Evolutionary conservation across 30 jellyfish, hydroid and myxozoan genomes (phyloP), one percentile per base, ranked within the genome.

Genomic region (Morbakka virulenta): DNA sequence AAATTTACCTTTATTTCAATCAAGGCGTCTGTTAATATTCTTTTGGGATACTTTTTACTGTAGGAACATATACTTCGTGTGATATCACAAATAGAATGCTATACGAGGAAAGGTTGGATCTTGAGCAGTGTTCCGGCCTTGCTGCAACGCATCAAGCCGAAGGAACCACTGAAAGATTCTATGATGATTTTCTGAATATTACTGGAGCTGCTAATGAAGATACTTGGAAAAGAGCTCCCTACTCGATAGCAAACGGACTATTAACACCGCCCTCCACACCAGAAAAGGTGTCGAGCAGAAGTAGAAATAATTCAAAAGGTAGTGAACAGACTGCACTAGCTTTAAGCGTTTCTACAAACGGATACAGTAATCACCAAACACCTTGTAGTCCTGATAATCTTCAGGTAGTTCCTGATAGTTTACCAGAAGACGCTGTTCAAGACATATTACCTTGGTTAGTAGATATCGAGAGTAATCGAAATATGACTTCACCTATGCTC

Each of bases 191-290:
- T 33, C 84, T 82, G 50, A 62, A 77, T 35, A 81, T 84, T 3
- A 31, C 71, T 69, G 65, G 76, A 47, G 72, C 72, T 80, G 30
- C 94, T 2, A 65, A 49, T 62, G 94, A 82, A 27, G 94, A 82
- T 34, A 63, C 11, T 31, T 82, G 94, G 94, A 82, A 82, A 64
- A 70, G 72, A 57, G 24, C 52, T 31, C 85, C 86, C 34, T 48
- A 51, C 47, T 52, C 80, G 66, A 79, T 82, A 2, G 57, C 57
- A 41, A 41, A 17, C 17, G 89, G 95, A 28, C 61, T 85, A 51
- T 87, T 87, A 2, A 85, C 95, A 22, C 95, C 95, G 9, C 95
- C 95, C 3, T 75, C 95, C 1, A 85, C 95, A 30, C 95, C 95
- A 9, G 95, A 85, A 79, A 85, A 76, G 50, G 50, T 69, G 74